phyloP scores from a whole-genome alignment of 2,113 vertebrate species.

The Burhinus bistriatus region DNA sequence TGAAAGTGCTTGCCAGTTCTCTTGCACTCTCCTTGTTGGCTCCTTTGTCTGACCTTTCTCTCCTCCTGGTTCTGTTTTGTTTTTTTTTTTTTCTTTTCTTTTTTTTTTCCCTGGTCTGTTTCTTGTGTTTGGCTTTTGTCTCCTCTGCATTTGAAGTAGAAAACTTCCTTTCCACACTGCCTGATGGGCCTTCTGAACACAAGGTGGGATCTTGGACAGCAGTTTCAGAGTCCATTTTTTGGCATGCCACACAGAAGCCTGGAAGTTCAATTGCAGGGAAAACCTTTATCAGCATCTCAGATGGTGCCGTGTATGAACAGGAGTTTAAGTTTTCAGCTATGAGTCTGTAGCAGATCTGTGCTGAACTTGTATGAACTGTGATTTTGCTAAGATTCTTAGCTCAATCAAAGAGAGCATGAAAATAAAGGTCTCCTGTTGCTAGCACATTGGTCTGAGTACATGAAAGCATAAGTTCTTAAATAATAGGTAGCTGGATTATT shows the following conservation, averaged over 20 bases:
- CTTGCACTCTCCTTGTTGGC: slow-evolving; percentile 30
- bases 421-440: neutral
- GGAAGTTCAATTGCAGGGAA: neutral
- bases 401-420: neutral
- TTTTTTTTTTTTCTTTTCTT: neutral
- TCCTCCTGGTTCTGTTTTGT: neutral
- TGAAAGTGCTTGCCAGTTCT: slow-evolving; percentile 12
- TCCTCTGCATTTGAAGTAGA: slow-evolving; percentile 9
- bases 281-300: neutral
- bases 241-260: neutral
- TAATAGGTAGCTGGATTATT: neutral
- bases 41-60: slow-evolving; percentile 14
- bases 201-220: neutral
- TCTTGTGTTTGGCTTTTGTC: slow-evolving; percentile 32
- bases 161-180: neutral
- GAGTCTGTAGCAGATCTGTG: neutral
- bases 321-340: neutral
- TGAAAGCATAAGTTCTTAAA: neutral
- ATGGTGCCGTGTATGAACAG: neutral
- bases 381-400: neutral
- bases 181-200: neutral
- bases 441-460: neutral
- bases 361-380: neutral
- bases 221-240: neutral
- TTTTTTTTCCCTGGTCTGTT: neutral